These are phyloP conservation scores for Tipula confusa DNA, from an alignment of 2,888 invertebrate species.

Conservation along the genomic window DNA sequence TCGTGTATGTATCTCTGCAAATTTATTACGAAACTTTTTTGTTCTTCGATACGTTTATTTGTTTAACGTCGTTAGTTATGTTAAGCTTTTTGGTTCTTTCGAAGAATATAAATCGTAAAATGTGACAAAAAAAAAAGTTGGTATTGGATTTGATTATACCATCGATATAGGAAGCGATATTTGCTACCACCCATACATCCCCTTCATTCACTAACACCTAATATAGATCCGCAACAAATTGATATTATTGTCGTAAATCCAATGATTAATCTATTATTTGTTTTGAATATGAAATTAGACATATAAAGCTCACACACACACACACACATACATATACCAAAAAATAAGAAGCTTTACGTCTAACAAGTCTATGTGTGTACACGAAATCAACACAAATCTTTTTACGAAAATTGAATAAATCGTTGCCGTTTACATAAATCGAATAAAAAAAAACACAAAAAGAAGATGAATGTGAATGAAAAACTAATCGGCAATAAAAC, in stretches of 20 bases:
- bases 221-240: not conserved
- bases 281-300: conserved; percentile 12
- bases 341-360: not conserved
- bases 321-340: not conserved
- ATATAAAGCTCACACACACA: not conserved
- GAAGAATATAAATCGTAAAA: not conserved
- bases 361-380: not conserved
- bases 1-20: not conserved
- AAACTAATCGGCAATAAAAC: not conserved
- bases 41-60: not conserved
- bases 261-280: conserved; percentile 3
- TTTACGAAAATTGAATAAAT: conserved; percentile 17
- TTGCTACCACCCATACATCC: not conserved
- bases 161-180: not conserved
- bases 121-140: not conserved
- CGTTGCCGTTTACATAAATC: not conserved
- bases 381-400: conserved; percentile 3
- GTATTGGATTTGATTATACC: not conserved
- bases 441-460: too few species aligned
- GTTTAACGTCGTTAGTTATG: not conserved
- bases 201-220: too few species aligned
- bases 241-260: conserved; percentile 4
- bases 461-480: not conserved
- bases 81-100: conserved; percentile 6
- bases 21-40: not conserved